Conservation (phyloP, 2,797 vertebrate species). For the Enteromius anoplus region DNA sequence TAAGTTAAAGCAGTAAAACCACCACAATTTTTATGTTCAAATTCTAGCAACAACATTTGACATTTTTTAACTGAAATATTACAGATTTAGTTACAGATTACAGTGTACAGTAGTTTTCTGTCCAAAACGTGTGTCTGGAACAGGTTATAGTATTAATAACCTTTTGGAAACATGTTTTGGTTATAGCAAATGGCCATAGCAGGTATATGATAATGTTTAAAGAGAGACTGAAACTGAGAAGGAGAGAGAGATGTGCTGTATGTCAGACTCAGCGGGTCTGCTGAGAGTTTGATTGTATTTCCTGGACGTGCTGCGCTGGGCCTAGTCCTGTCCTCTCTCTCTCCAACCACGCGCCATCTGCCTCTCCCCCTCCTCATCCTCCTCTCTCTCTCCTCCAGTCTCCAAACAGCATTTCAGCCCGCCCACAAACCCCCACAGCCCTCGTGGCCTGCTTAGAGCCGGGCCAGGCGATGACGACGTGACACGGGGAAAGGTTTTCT, state of each 20-base stretch:
- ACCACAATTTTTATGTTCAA: no score
- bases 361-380: constrained; percentile 36
- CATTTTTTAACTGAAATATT: no score
- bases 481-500: constrained; percentile 38
- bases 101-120: background rate
- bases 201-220: constrained; percentile 14
- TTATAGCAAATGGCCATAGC: background rate
- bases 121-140: background rate
- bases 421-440: constrained; percentile 7
- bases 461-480: constrained; percentile 48
- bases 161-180: background rate
- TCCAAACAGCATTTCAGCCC: constrained; percentile 29
- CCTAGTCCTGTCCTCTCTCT: constrained; percentile 63
- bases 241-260: constrained; percentile 47
- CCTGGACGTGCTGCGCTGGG: constrained; percentile 69
- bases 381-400: constrained; percentile 17
- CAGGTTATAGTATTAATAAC: background rate
- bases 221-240: constrained; percentile 46
- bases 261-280: constrained; percentile 70
- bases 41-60: no score
- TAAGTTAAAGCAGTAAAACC: no score
- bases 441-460: constrained; percentile 29
- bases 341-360: constrained; percentile 62
- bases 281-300: constrained; percentile 75
- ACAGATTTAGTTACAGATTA: no score